Evolutionary conservation across 1,140 invertebrate species (phyloP), one percentile per base, ranked within the genome.

Genomic region (Lasaia peninsularis): DNA sequence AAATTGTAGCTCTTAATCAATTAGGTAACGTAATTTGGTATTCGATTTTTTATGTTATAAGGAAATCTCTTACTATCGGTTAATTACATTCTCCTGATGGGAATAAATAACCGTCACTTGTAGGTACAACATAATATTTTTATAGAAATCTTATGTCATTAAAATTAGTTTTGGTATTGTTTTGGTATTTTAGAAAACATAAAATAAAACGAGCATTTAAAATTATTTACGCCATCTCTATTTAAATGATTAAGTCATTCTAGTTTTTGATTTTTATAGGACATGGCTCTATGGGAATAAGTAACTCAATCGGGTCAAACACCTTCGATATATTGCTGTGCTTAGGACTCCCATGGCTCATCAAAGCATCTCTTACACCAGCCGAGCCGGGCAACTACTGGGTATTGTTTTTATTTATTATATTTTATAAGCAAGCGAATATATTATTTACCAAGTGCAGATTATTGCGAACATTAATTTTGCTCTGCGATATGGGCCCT

Each of bases 261-360:
- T 24, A 14, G 24, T 12, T 21, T 24, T 56, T 48, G 50, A 20
- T 61, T 60, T 59, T 69, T 68, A n/a, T 73, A 96, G 95, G 95
- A 62, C 94, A 96, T 71, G 95, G 95, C 34, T 94, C 94, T n/a
- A 97, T 96, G 95, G 95, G 95, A 2, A 94, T 97, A 60, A 95
- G 94, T 78, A 97, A 96, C 78, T 95, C 95, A 0, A 95, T 97
- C 71, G 95, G 95, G n/a, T 96, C 95, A 1, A 97, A 97, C 71
- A 96, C 95, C 2, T 96, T 97, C 76, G 96, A 96, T 75, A 96
- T 97, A 69, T 87, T 97, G 9, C 83, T 97, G 2, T 97, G 96
- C 68, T 85, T 97, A 54, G 95, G 95, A n/a, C 86, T 96, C 10
- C 96, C 95, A 1, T 97, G 96, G 96, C 88, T 96, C 21, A 95